Evolutionary conservation across 2,888 invertebrate genomes (phyloP), one percentile per base, ranked within the genome.

Genomic region (Eumerus sabulonum): DNA sequence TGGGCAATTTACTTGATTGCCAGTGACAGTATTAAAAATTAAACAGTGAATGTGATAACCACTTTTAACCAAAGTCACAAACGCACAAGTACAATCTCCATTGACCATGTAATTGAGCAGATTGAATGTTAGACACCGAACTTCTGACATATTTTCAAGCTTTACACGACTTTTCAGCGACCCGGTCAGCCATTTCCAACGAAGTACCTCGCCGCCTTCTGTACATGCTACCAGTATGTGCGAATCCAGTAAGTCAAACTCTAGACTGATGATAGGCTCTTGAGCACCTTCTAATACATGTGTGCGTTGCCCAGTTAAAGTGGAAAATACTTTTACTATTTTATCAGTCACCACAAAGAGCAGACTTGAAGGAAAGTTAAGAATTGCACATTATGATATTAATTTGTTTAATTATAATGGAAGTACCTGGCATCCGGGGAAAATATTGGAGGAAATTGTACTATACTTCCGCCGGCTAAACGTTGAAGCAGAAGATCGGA

Each of bases 181-280:
- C 11, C 91, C 91, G 9, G 90, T 91, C 56, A 91, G 90, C 92
- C 93, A 93, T 50, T 92, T 90, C 92, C 93, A 93, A 27, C 90
- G 88, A 14, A 91, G 84, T 2, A 93, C 83, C 82, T 91, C 89
- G 0, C 92, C 93, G 35, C 85, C 85, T 42, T 87, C 87, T 0
- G 92, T 92, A 84, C 93, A 92, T 3, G 91, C 91, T 16, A 91
- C 84, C 38, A 91, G 88, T 18, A 87, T 86, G 82, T 90, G 90
- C 19, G 86, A 83, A 84, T 89, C 88, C 60, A 86, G 88, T 16
- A 89, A 85, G 76, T 90, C 90, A 51, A 90, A 84, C 60, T 89
- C 87, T 82, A 92, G 89, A 35, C 91, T 91, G 36, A 91, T 89
- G 14, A 89, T 50, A n/a, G 91, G 89, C 5, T 90, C 85, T 14